phyloP scores from a whole-genome alignment of 2,113 vertebrate species.

The Oostethus manadensis region DNA sequence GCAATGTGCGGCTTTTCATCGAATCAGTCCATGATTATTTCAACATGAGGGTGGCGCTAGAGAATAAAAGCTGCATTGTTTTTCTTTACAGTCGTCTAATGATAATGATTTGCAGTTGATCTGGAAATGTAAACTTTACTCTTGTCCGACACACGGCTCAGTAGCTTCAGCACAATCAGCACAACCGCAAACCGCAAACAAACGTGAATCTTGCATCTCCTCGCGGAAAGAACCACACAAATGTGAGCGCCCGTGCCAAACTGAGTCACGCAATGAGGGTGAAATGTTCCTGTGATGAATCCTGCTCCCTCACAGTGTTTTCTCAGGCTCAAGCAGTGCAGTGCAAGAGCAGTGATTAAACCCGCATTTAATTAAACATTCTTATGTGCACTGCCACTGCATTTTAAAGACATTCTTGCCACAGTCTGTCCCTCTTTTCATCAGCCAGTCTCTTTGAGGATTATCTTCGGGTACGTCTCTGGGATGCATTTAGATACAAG shows the following conservation, averaged over 20 bases:
- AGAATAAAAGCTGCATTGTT: conserved; percentile 28
- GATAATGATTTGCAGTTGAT: background rate
- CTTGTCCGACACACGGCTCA: background rate
- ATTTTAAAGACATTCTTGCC: conserved; percentile 52
- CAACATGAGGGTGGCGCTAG: background rate
- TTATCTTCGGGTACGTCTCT: conserved; percentile 50
- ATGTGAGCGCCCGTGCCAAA: conserved; percentile 20
- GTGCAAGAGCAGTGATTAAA: conserved; percentile 62
- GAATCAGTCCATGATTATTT: conserved; percentile 14
- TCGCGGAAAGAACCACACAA: conserved; percentile 1
- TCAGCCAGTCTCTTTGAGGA: conserved; percentile 72
- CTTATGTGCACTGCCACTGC: conserved; percentile 46
- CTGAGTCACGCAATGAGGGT: conserved; percentile 47
- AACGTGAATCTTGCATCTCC: conserved; percentile 30
- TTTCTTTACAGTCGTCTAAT: conserved; percentile 20
- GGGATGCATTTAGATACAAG: conserved; percentile 42
- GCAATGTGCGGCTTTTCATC: conserved; percentile 20
- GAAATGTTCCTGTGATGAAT: conserved; percentile 56
- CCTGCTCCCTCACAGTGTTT: conserved; percentile 62
- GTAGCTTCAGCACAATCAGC: conserved; percentile 1
- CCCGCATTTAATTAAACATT: conserved; percentile 63
- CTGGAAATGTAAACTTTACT: conserved; percentile 1
- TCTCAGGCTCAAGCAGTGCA: conserved; percentile 56
- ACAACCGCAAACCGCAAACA: conserved; percentile 16
- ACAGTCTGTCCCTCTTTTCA: conserved; percentile 59